Evolutionary conservation across 2,113 vertebrate species (phyloP).

Genomic region (Suncus etruscus): DNA sequence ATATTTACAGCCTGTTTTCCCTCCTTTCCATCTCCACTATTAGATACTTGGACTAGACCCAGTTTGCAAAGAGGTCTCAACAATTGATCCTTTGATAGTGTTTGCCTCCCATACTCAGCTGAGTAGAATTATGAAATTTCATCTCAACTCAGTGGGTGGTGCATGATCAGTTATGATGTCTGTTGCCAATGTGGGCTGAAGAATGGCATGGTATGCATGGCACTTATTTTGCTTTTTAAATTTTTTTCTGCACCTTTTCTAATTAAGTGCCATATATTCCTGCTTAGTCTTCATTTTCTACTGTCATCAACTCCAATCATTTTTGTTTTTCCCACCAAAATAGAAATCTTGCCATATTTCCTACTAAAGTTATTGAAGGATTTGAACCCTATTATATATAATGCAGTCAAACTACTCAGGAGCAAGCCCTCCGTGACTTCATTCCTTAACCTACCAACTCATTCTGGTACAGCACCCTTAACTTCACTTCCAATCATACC

Average conservation of each 20-base stretch:
- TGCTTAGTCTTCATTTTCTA: background rate
- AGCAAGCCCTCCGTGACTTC: background rate
- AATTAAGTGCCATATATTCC: background rate
- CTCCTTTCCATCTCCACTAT: background rate
- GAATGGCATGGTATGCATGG: background rate
- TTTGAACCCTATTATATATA: background rate
- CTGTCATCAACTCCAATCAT: background rate
- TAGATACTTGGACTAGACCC: background rate
- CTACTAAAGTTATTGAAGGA: background rate
- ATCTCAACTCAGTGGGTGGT: background rate
- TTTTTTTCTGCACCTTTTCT: background rate
- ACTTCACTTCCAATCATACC: background rate
- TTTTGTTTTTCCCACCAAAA: constrained; percentile 29
- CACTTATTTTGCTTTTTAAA: background rate
- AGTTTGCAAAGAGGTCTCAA: background rate
- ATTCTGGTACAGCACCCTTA: background rate
- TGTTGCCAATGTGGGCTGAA: background rate
- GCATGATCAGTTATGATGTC: constrained; percentile 10
- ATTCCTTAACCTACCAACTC: background rate
- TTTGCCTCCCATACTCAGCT: background rate
- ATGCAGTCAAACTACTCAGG: background rate
- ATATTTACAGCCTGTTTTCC: background rate
- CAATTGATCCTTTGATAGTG: background rate
- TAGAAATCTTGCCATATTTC: background rate
- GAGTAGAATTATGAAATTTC: background rate